phyloP scores from a whole-genome alignment of 1,140 invertebrate genomes.

The Mylabris phalerata region DNA sequence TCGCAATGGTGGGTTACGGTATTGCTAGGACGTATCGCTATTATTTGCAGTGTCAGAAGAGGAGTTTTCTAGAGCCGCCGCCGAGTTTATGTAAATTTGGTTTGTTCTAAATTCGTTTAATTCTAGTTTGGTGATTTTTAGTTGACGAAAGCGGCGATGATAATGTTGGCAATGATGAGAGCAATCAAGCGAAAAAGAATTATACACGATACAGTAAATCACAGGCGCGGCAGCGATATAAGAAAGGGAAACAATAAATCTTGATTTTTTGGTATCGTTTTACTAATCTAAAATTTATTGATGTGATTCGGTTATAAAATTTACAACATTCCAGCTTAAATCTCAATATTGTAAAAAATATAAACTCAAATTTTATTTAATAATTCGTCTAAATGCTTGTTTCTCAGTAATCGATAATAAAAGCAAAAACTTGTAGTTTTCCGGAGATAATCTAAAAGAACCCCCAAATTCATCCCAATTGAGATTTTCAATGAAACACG shows the following conservation, averaged over 20 bases:
- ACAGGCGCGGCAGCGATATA: conserved; percentile 60
- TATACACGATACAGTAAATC: conserved; percentile 58
- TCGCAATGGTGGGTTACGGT: conserved; percentile 53
- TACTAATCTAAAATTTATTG: no score
- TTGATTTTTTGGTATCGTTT: neutral
- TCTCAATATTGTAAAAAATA: no score
- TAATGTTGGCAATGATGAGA: conserved; percentile 31
- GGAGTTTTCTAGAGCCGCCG: conserved; percentile 50
- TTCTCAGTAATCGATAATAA: no score
- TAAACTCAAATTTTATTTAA: no score
- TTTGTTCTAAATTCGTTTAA: neutral
- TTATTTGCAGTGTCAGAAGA: conserved; percentile 49
- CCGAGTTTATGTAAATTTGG: conserved; percentile 40
- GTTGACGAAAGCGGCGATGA: conserved; percentile 19
- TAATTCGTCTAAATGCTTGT: no score
- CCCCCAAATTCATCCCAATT: no score
- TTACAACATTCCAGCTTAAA: no score
- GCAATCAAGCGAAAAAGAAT: conserved; percentile 25
- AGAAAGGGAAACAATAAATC: conserved; percentile 54
- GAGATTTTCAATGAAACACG: no score
- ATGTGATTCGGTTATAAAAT: no score
- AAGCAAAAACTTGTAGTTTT: no score
- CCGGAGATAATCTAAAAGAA: no score
- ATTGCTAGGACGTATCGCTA: conserved; percentile 50
- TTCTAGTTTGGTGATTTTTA: conserved; percentile 12